Conservation (phyloP, 2,888 invertebrate species). For the Keiferia lycopersicella region DNA sequence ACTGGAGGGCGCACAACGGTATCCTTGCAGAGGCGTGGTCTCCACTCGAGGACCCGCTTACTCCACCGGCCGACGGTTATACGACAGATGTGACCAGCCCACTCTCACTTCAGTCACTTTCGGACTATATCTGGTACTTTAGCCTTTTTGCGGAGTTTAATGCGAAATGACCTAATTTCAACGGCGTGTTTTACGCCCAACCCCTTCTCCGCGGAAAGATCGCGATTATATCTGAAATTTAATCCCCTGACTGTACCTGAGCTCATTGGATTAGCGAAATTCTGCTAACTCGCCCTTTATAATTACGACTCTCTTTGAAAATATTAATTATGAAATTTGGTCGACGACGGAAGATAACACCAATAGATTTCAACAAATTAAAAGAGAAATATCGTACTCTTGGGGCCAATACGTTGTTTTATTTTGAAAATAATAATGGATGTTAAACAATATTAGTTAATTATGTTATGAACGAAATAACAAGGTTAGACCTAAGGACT, state of each 20-base stretch:
- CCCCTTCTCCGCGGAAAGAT: conserved; percentile 20
- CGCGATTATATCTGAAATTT: conserved; percentile 40
- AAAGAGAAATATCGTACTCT: conserved; percentile 15
- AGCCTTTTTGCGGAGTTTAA: too few species aligned
- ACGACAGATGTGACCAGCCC: too few species aligned
- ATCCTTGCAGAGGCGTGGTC: too few species aligned
- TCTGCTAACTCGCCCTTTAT: conserved; percentile 43
- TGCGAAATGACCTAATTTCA: neutral
- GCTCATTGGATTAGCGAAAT: conserved; percentile 50
- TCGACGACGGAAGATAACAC: conserved; percentile 15
- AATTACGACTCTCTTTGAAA: conserved; percentile 45
- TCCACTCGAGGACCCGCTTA: too few species aligned
- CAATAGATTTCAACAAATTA: conserved; percentile 17
- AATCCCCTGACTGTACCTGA: conserved; percentile 37
- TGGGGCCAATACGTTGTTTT: neutral
- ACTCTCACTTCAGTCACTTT: neutral
- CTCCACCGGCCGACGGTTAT: too few species aligned
- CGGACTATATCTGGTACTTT: too few species aligned
- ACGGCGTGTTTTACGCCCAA: neutral
- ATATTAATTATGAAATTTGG: conserved; percentile 44
- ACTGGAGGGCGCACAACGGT: too few species aligned
- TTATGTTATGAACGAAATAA: too few species aligned
- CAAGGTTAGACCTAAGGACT: too few species aligned
- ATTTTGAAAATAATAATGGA: neutral
- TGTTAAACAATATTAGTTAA: neutral